phyloP scores from a whole-genome alignment of 2,888 invertebrate genomes.

The Ommatoiulus sabulosus region DNA sequence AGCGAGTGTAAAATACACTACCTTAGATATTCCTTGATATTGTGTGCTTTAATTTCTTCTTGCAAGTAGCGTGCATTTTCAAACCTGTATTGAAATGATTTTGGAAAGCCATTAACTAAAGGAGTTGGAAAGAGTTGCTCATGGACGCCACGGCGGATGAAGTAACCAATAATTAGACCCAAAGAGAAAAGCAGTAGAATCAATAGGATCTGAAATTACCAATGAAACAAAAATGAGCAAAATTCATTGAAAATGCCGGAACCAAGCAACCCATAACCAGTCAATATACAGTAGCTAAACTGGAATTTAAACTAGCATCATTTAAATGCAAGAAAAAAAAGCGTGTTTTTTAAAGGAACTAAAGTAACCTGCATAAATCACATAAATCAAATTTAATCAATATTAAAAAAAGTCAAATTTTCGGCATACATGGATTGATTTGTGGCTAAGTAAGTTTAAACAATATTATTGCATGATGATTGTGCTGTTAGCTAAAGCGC shows the following conservation, averaged over 20 bases:
- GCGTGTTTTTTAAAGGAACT: no score
- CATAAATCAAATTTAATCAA: no score
- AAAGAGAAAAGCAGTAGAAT: constrained; percentile 56
- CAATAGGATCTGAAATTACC: constrained; percentile 55
- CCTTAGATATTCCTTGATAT: constrained; percentile 58
- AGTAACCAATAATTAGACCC: constrained; percentile 58
- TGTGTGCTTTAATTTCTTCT: constrained; percentile 51
- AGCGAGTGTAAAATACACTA: neutral
- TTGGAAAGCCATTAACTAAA: constrained; percentile 8
- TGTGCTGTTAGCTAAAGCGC: no score
- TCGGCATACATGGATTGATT: no score
- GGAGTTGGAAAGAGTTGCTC: constrained; percentile 33
- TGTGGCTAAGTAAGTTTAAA: no score
- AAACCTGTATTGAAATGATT: constrained; percentile 8
- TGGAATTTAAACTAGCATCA: no score
- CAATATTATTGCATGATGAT: no score
- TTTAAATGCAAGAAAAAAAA: no score
- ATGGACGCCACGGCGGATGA: constrained; percentile 55
- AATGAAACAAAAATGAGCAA: neutral
- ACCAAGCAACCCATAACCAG: no score
- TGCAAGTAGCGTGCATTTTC: constrained; percentile 41
- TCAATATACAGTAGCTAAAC: no score
- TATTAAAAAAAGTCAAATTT: no score
- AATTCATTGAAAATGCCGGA: neutral
- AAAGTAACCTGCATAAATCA: no score